phyloP scores from a whole-genome alignment of 2,113 vertebrate genomes.

The Istiophorus platypterus region DNA sequence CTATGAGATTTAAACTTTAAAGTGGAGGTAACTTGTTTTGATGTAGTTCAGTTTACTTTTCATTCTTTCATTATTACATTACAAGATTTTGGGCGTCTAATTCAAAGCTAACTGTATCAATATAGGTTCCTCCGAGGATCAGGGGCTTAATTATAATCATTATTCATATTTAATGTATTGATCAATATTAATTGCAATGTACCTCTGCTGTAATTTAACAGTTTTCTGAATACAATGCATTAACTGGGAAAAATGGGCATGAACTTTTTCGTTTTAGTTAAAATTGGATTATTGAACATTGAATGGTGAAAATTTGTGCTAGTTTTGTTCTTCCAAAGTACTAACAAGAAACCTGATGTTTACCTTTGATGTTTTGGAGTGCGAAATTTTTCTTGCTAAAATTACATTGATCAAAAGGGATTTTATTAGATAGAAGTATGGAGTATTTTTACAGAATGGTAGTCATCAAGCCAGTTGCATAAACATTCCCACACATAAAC shows the following conservation, averaged over 20 bases:
- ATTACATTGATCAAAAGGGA: no score
- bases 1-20: neutral
- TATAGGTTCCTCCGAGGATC: neutral
- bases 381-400: no score
- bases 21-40: neutral
- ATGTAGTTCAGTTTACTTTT: neutral
- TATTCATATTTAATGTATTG: neutral
- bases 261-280: neutral
- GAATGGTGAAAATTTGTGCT: neutral
- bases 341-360: neutral
- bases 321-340: neutral
- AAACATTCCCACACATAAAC: no score
- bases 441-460: no score
- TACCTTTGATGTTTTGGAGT: neutral
- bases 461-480: no score
- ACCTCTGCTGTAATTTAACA: neutral
- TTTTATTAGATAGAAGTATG: no score
- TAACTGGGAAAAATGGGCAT: no score
- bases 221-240: neutral
- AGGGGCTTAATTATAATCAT: neutral
- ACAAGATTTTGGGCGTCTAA: neutral
- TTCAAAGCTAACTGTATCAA: neutral
- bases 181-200: neutral
- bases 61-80: rapidly evolving
- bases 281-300: neutral